Percentiles rank a stretch among this genome's conserved stretches.
phyloP scores from a whole-genome alignment of 30 jellyfish, hydroid and myxozoan species.

The Aurelia sp. region DNA sequence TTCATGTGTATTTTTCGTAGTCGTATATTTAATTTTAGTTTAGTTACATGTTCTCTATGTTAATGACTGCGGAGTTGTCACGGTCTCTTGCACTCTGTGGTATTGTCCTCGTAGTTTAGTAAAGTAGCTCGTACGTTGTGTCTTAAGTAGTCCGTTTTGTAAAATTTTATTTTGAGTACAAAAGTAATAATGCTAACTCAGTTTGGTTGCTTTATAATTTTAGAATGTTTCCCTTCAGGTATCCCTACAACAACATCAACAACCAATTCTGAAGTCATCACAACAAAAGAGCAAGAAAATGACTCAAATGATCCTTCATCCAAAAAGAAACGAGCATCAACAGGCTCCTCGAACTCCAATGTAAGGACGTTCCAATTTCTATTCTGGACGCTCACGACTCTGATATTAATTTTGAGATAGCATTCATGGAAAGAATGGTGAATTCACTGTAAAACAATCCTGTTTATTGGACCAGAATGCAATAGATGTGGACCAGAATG shows the following conservation, averaged over 20 bases:
- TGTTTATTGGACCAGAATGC: not conserved
- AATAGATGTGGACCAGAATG: not conserved
- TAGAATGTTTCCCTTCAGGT: not conserved
- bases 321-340: slow-evolving; percentile 2
- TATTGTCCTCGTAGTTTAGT: no score
- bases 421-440: not conserved
- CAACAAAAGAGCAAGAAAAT: slow-evolving; percentile 6
- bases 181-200: no score
- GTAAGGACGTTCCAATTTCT: slow-evolving; percentile 39
- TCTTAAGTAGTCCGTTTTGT: no score
- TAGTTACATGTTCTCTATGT: no score
- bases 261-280: not conserved
- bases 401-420: slow-evolving; percentile 55
- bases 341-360: not conserved
- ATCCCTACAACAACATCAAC: not conserved
- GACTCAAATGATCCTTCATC: slow-evolving; percentile 2
- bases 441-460: not conserved
- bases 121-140: no score
- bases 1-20: no score
- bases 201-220: not conserved
- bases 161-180: no score
- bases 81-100: no score
- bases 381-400: slow-evolving; percentile 54
- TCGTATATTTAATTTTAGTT: no score
- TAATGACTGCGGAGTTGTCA: no score